A percentile compares a stretch with the other conserved stretches of the same genome.
Evolutionary conservation across 2,797 vertebrate species (phyloP).

Genomic region (Erpetoichthys calabaricus): DNA sequence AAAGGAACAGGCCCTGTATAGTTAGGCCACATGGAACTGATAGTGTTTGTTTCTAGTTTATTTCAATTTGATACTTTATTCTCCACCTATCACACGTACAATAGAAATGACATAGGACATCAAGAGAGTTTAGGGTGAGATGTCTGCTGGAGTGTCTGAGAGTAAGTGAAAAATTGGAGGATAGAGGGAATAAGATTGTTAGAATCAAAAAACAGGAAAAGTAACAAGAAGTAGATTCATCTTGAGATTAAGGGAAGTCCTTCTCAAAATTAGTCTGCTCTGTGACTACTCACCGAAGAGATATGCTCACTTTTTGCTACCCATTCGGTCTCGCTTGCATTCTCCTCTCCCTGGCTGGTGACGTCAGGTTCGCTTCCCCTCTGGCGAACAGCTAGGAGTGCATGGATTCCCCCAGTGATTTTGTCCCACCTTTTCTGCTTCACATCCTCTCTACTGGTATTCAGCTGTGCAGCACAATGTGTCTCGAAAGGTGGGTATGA

Average conservation of each 20-base stretch:
- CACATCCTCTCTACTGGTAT: not conserved
- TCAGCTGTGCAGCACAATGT: not conserved
- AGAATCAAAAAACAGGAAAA: not conserved
- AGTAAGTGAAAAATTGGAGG: too few relatives aligned
- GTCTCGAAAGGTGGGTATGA: not conserved
- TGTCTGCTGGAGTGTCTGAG: too few relatives aligned
- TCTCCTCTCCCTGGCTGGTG: not conserved
- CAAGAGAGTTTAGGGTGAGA: too few relatives aligned
- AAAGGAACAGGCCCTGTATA: too few relatives aligned
- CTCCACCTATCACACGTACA: too few relatives aligned
- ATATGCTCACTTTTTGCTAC: not conserved
- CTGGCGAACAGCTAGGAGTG: not conserved
- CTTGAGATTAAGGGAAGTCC: not conserved
- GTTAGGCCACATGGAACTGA: too few relatives aligned
- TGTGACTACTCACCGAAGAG: constrained; percentile 3
- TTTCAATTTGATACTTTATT: too few relatives aligned
- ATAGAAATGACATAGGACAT: too few relatives aligned
- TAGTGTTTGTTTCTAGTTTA: too few relatives aligned
- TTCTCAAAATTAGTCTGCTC: not conserved
- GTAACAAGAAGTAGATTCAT: not conserved
- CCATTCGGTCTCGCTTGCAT: not conserved
- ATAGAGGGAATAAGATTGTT: too few relatives aligned
- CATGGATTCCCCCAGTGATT: constrained; percentile 3
- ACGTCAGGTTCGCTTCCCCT: not conserved
- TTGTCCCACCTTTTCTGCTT: constrained; percentile 3